Conservation (phyloP, 2,888 invertebrate genomes). For the Drosophila yooni region DNA sequence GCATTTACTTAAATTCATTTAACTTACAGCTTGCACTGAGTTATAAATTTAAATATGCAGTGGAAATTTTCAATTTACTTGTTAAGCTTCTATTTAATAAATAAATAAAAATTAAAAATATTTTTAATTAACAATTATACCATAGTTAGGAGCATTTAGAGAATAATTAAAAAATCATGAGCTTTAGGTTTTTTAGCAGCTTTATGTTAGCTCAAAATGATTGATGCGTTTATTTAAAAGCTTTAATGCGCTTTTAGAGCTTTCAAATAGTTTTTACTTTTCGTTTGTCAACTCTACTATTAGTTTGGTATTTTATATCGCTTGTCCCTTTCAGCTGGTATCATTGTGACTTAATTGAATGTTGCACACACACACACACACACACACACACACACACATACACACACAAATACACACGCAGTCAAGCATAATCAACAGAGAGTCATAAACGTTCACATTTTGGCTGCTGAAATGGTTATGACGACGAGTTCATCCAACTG, state of each 20-base stretch:
- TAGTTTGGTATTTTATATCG: neutral
- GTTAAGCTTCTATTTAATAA: neutral
- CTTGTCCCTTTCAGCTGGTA: constrained; percentile 14
- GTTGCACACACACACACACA: constrained; percentile 1
- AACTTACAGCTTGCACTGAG: neutral
- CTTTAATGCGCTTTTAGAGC: neutral
- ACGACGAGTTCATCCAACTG: constrained; percentile 52
- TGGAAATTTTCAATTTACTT: neutral
- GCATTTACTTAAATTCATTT: neutral
- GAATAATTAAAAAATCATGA: neutral
- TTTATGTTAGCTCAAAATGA: neutral
- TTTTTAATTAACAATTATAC: neutral
- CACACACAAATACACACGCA: too few species aligned
- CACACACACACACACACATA: neutral
- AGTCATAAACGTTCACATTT: constrained; percentile 69
- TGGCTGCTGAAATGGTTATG: constrained; percentile 71
- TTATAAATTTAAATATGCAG: neutral
- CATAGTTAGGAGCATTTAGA: neutral
- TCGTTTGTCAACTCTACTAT: neutral
- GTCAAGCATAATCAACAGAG: constrained; percentile 22
- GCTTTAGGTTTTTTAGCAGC: fast-evolving
- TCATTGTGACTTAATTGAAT: constrained; percentile 49
- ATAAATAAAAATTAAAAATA: neutral
- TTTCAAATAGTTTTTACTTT: neutral
- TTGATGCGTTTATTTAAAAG: neutral